A percentile compares a stretch with the other conserved stretches of the same genome.
phyloP scores from a whole-genome alignment of 2,797 vertebrate genomes.

The Falco cherrug region DNA sequence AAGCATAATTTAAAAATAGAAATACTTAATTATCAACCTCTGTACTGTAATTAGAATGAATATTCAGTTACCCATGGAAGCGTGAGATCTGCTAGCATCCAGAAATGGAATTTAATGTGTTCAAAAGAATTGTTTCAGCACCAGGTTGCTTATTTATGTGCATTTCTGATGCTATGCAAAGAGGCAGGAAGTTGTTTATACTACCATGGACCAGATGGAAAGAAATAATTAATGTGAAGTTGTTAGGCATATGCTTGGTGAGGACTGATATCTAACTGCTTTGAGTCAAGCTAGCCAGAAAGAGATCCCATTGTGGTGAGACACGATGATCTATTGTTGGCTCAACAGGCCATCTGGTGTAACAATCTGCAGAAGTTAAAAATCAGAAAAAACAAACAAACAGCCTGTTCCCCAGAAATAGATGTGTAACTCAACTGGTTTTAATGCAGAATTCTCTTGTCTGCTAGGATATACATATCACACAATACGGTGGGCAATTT shows the following conservation, averaged over 20 bases:
- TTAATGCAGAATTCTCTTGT: not conserved
- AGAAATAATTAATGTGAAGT: constrained; percentile 31
- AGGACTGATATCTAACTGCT: not conserved
- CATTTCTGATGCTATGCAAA: not conserved
- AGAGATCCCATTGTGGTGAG: not conserved
- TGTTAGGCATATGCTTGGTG: not conserved
- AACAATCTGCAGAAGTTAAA: constrained; percentile 32
- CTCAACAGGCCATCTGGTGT: constrained; percentile 46
- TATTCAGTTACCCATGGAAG: not conserved
- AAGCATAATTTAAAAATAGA: not conserved
- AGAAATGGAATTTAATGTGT: not conserved
- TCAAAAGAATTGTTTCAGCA: not conserved
- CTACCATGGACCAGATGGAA: not conserved
- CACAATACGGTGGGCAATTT: not conserved
- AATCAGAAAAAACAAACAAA: constrained; percentile 5
- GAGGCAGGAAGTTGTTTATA: not conserved
- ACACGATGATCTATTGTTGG: constrained; percentile 35
- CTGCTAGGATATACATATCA: not conserved
- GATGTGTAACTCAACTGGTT: not conserved
- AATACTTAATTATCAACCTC: not conserved
- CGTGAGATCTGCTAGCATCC: not conserved
- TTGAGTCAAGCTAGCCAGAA: not conserved
- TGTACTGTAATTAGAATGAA: not conserved
- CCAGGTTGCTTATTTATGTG: not conserved
- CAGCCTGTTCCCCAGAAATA: constrained; percentile 17